Evolutionary conservation across 2,888 invertebrate species (phyloP).

Genomic region (Athetis lepigone): DNA sequence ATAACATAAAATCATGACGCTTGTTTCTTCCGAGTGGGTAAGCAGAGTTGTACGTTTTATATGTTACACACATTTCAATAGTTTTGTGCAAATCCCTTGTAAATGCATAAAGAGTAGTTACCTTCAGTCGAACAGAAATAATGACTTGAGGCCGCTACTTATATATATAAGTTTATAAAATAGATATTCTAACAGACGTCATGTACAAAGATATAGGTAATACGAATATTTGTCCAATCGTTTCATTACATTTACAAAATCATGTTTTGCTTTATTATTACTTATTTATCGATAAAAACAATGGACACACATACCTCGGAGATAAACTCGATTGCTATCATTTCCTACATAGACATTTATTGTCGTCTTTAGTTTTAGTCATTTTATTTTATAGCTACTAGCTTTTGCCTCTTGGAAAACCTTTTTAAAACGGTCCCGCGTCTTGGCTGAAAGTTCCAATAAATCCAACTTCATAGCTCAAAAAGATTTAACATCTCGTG

Average conservation of each 20-base stretch:
- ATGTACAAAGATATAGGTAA: background rate
- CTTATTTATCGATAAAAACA: constrained; percentile 36
- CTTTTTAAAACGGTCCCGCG: too few relatives aligned
- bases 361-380: background rate
- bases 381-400: background rate
- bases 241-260: constrained; percentile 9
- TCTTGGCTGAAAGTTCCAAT: too few relatives aligned
- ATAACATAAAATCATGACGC: too few relatives aligned
- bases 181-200: constrained; percentile 1
- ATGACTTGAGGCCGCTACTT: background rate
- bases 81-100: background rate
- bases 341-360: background rate
- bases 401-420: too few relatives aligned
- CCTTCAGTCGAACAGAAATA: background rate
- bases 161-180: constrained; percentile 14
- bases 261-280: constrained; percentile 20
- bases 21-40: too few relatives aligned
- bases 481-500: too few relatives aligned
- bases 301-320: constrained; percentile 3
- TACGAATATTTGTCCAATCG: background rate
- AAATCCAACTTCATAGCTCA: background rate
- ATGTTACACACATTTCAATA: background rate
- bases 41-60: background rate
- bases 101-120: background rate
- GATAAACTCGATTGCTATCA: constrained; percentile 15